Conservation (phyloP, 2,113 vertebrate genomes). For the Lanius collurio region DNA sequence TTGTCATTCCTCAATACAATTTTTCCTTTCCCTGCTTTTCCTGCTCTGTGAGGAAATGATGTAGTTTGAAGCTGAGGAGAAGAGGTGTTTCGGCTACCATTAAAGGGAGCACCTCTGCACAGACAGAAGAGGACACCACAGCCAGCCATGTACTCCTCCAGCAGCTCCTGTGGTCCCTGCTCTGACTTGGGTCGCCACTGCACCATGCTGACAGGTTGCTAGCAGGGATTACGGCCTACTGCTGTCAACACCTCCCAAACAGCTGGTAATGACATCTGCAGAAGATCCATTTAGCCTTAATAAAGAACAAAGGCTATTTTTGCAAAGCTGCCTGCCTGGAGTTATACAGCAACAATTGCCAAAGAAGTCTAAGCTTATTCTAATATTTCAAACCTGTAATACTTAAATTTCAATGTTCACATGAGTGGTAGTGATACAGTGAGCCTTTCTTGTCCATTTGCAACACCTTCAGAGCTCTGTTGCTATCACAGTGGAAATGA, state of each 20-base stretch:
- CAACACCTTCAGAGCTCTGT: not conserved
- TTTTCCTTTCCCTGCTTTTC: not conserved
- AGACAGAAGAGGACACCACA: not conserved
- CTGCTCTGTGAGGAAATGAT: not conserved
- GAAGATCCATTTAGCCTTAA: not conserved
- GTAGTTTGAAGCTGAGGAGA: not conserved
- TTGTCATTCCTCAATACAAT: not conserved
- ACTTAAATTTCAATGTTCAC: not conserved
- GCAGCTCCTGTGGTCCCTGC: not conserved
- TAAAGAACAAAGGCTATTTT: not conserved
- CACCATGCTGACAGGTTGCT: not conserved
- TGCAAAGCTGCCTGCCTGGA: not conserved
- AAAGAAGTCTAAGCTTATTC: not conserved
- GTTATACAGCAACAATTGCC: not conserved
- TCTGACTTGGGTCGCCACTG: not conserved
- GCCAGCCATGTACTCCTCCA: rapidly evolving
- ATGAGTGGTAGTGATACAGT: not conserved
- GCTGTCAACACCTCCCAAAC: not conserved
- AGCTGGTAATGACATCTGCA: not conserved
- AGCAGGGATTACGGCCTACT: not conserved
- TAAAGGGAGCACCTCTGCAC: not conserved
- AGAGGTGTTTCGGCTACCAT: not conserved
- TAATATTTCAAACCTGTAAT: not conserved
- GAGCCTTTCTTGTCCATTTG: not conserved
- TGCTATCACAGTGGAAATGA: not conserved